These are phyloP conservation scores for Diarsia rubi DNA, from an alignment of 2,888 invertebrate species.

Conservation along the genomic window DNA sequence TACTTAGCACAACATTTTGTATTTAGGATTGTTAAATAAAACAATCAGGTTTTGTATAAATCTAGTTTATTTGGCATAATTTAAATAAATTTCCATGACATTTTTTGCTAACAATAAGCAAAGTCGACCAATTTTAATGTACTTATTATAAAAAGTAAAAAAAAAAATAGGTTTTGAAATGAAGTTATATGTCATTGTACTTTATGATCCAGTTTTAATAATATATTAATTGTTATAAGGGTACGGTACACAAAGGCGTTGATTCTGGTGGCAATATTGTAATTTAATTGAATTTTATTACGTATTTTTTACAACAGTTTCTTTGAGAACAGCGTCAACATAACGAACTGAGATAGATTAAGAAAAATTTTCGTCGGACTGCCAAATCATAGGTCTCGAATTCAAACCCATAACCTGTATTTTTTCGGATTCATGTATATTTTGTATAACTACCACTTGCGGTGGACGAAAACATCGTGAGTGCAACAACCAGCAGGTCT, in stretches of 20 bases:
- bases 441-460: too few species aligned
- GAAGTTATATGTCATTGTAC: slow-evolving; percentile 12
- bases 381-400: too few species aligned
- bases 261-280: background rate
- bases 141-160: background rate
- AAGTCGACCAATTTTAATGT: slow-evolving; percentile 8
- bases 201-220: slow-evolving; percentile 1
- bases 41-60: slow-evolving; percentile 21
- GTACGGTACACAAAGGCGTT: background rate
- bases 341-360: background rate
- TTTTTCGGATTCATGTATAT: too few species aligned
- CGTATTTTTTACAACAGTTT: background rate
- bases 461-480: too few species aligned
- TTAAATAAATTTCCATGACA: slow-evolving; percentile 42
- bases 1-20: background rate
- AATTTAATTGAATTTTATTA: background rate
- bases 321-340: background rate
- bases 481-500: too few species aligned
- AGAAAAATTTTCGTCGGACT: background rate
- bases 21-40: slow-evolving; percentile 28
- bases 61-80: slow-evolving; percentile 45
- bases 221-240: too few species aligned
- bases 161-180: slow-evolving; percentile 15
- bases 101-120: slow-evolving; percentile 3
- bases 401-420: too few species aligned